Percentiles rank a stretch among this genome's conserved stretches.
These are phyloP conservation scores for Agriopis marginaria DNA, from an alignment of 2,888 invertebrate genomes.

Conservation along the genomic window DNA sequence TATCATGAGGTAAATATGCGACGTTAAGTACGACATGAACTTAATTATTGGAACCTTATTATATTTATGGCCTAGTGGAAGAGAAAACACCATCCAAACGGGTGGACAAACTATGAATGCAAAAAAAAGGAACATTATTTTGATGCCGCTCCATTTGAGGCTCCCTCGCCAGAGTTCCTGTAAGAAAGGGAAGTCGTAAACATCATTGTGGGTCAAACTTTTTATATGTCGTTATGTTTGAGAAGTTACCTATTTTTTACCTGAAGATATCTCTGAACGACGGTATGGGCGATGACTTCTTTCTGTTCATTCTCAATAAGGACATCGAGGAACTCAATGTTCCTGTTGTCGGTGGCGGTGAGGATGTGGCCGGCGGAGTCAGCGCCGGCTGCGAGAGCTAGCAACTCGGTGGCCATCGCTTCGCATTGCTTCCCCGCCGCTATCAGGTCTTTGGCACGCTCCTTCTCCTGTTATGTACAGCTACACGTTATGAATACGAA, in stretches of 20 bases:
- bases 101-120: slow-evolving; percentile 97
- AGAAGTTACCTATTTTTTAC: slow-evolving; percentile 89
- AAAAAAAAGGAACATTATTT: slow-evolving; percentile 96
- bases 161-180: slow-evolving; percentile 99
- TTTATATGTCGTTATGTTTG: slow-evolving; percentile 47
- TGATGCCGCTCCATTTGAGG: slow-evolving; percentile 98
- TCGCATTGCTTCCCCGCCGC: slow-evolving; percentile 98
- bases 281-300: slow-evolving; percentile 98
- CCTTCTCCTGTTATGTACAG: slow-evolving; percentile 92
- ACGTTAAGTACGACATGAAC: slow-evolving; percentile 99
- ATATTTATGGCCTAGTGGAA: slow-evolving; percentile 97
- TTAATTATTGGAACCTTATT: slow-evolving; percentile 99
- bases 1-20: slow-evolving; percentile 98
- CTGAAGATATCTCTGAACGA: slow-evolving; percentile 98
- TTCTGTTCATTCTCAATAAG: slow-evolving; percentile 99
- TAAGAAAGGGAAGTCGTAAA: slow-evolving; percentile 54
- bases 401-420: slow-evolving; percentile 97
- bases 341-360: slow-evolving; percentile 97
- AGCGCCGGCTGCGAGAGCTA: slow-evolving; percentile 96
- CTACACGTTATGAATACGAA: slow-evolving; percentile 49
- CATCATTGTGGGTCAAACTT: slow-evolving; percentile 31
- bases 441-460: slow-evolving; percentile 98
- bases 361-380: slow-evolving; percentile 98
- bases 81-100: slow-evolving; percentile 97
- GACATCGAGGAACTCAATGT: slow-evolving; percentile 97